phyloP scores from a whole-genome alignment of 1,140 invertebrate species.

The Ganaspis sp. region DNA sequence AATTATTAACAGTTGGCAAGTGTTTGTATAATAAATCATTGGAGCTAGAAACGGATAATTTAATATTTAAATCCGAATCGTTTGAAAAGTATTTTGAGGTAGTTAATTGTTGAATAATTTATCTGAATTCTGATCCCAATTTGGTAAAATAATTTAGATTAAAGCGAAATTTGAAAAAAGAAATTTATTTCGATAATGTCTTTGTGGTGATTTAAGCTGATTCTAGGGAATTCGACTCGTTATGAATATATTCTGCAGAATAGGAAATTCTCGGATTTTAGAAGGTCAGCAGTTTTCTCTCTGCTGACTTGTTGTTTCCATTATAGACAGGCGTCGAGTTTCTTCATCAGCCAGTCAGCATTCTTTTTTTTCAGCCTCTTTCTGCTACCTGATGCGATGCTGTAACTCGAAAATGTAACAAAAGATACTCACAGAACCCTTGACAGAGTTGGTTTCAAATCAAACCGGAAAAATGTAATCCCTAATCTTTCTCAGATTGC shows the following conservation, averaged over 20 bases:
- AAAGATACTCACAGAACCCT: neutral
- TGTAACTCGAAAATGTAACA: conserved; percentile 14
- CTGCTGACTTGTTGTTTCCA: conserved; percentile 43
- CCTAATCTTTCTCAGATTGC: neutral
- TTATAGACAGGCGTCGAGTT: conserved; percentile 22
- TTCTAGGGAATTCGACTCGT: neutral
- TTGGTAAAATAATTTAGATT: too few species aligned
- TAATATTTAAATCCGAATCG: too few species aligned
- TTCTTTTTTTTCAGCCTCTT: conserved; percentile 17
- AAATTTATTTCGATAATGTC: neutral
- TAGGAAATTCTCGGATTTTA: conserved; percentile 43
- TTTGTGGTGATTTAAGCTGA: neutral
- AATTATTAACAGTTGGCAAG: too few species aligned
- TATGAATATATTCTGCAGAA: conserved; percentile 2
- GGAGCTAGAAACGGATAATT: too few species aligned
- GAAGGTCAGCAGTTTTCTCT: conserved; percentile 51
- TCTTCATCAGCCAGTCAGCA: conserved; percentile 21
- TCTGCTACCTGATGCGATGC: conserved; percentile 10
- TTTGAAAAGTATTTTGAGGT: too few species aligned
- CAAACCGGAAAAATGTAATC: conserved; percentile 17
- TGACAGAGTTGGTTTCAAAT: neutral
- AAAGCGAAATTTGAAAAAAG: too few species aligned
- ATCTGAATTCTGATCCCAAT: too few species aligned
- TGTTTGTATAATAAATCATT: too few species aligned
- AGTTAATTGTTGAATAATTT: too few species aligned